These are phyloP conservation scores for Myotis lucifugus DNA, from an alignment of 2,113 vertebrate genomes.

Conservation along the genomic window DNA sequence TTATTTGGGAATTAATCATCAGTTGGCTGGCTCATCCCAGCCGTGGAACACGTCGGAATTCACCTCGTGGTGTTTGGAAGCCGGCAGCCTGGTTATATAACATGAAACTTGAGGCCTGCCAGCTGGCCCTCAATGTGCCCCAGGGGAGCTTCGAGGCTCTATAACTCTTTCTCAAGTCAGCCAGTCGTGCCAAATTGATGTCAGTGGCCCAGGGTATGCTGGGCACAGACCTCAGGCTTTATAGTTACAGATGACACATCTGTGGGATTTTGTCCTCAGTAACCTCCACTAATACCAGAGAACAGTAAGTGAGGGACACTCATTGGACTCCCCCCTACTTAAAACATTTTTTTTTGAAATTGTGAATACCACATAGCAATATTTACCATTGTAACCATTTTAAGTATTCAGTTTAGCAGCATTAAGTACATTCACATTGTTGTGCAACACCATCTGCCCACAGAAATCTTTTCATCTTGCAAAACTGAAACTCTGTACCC, in stretches of 20 bases:
- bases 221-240: background rate
- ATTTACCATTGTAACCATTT: background rate
- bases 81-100: constrained; percentile 19
- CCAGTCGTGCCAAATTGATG: background rate
- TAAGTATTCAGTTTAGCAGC: background rate
- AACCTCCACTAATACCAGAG: background rate
- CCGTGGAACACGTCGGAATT: background rate
- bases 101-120: background rate
- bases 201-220: background rate
- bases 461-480: background rate
- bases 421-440: background rate
- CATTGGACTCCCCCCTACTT: background rate
- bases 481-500: background rate
- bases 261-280: background rate
- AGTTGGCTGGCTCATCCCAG: background rate
- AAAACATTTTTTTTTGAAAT: background rate
- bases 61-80: background rate
- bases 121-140: background rate
- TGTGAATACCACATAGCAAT: background rate
- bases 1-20: constrained; percentile 38
- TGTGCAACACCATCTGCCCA: background rate
- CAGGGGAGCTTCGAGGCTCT: background rate
- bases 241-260: background rate
- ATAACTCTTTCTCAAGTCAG: background rate
- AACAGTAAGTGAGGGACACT: background rate